Evolutionary conservation across 2,888 invertebrate genomes (phyloP).

Genomic region (Heliconius sara): DNA sequence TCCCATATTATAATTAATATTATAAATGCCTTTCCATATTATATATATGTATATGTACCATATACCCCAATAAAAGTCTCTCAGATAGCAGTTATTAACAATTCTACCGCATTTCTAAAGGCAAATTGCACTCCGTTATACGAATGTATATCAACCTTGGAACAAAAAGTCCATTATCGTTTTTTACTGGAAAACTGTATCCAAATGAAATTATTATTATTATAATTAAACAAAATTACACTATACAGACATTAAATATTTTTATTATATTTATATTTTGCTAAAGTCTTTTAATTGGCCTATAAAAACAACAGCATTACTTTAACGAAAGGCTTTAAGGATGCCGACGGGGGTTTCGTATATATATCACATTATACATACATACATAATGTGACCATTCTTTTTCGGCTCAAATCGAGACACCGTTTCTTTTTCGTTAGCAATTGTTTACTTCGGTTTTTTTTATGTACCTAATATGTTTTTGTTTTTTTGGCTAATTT

Average conservation of each 20-base stretch:
- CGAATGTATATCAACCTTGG: not conserved
- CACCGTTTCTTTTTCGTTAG: too few species aligned
- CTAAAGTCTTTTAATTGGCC: conserved; percentile 42
- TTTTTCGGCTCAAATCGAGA: too few species aligned
- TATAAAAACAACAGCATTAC: conserved; percentile 43
- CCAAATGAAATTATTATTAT: not conserved
- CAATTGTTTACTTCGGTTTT: too few species aligned
- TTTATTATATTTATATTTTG: conserved; percentile 40
- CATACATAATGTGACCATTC: too few species aligned
- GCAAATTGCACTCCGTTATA: not conserved
- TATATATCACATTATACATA: conserved; percentile 5
- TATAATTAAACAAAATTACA: conserved; percentile 13
- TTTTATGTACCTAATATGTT: too few species aligned
- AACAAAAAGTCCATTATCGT: not conserved
- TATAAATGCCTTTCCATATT: too few species aligned
- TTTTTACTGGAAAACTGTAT: not conserved
- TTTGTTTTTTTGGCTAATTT: too few species aligned
- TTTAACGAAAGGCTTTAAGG: conserved; percentile 42
- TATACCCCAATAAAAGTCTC: not conserved
- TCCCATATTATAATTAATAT: too few species aligned
- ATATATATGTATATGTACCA: too few species aligned
- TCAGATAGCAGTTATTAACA: not conserved
- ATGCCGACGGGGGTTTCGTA: conserved; percentile 38
- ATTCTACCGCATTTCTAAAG: not conserved
- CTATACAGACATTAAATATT: conserved; percentile 30